Evolutionary conservation across 2,888 invertebrate species (phyloP).

Genomic region (Pterostichus niger): DNA sequence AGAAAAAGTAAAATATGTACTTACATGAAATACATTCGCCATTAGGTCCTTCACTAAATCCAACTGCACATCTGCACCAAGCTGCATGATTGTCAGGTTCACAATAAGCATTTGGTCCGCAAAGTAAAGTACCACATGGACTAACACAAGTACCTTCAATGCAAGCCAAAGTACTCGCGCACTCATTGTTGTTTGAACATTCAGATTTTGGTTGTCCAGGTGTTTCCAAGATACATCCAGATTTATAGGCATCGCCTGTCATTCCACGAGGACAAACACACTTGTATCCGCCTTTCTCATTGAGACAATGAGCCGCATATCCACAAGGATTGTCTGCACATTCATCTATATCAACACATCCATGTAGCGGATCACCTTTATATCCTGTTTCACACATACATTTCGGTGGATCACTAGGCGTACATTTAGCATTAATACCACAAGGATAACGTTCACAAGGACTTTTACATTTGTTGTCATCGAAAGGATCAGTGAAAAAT

Average conservation of each 20-base stretch:
- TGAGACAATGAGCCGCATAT: slow-evolving; percentile 92
- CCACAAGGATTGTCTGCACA: slow-evolving; percentile 91
- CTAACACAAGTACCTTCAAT: slow-evolving; percentile 88
- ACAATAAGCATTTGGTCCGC: slow-evolving; percentile 92
- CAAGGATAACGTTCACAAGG: slow-evolving; percentile 95
- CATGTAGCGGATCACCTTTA: slow-evolving; percentile 91
- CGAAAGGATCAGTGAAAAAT: slow-evolving; percentile 90
- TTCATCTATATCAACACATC: slow-evolving; percentile 92
- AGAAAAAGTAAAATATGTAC: slow-evolving; percentile 70
- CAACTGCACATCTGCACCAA: slow-evolving; percentile 92
- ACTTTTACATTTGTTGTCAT: slow-evolving; percentile 93
- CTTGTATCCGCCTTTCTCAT: slow-evolving; percentile 90
- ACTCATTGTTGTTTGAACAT: slow-evolving; percentile 87
- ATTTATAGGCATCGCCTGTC: slow-evolving; percentile 91
- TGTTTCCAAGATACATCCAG: slow-evolving; percentile 84
- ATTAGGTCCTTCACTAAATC: slow-evolving; percentile 87
- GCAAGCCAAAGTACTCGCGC: slow-evolving; percentile 89
- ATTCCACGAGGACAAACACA: slow-evolving; percentile 92
- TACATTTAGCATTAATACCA: slow-evolving; percentile 94
- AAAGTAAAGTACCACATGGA: slow-evolving; percentile 88
- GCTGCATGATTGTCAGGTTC: slow-evolving; percentile 93
- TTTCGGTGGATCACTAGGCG: slow-evolving; percentile 92
- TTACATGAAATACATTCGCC: slow-evolving; percentile 92
- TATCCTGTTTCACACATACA: slow-evolving; percentile 93
- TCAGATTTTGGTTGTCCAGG: slow-evolving; percentile 81